Base-by-base conservation (phyloP, 2,888 invertebrate species). In the Cheilosia vernalis region DNA sequence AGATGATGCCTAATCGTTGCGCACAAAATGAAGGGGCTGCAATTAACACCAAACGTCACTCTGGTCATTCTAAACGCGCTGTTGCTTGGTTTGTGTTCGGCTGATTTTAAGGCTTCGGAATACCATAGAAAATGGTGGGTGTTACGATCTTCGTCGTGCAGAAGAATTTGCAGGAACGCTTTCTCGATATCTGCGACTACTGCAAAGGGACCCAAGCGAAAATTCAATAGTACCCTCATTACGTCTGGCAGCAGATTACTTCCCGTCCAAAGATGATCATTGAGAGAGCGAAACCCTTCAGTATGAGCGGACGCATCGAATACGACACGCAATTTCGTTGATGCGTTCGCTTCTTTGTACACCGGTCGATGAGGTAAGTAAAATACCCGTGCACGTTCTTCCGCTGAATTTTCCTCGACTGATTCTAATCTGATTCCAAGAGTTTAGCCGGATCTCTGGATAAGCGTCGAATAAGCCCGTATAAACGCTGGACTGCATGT, bases 201-300 rank as follows among this genome's bases (percentile, higher is more conserved):
- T 0, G 60, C 66, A 53, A 58, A 21, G 4, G 24, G 53, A 0
- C 72, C 72, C 2, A 72, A 61, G 4, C 66, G 63, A 49, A 76
- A 78, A 19, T 78, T 69, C 0, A 78, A 40, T 0, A 58, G 13
- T 10, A 63, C n/a, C 6, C 33, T 42, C 13, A 79, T 3, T 5
- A 79, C 64, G 10, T 79, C 72, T 13, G 79, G 79, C 19, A 79
- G 30, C 58, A 78, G 30, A 19, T 78, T 78, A 19, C 55, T 56
- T 42, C 69, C 78, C 10, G 55, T 56, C 44, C 27, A 70, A 24
- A 79, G 51, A n/a, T 72, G 72, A 66, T 79, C 66, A 27, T 79
- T 79, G 0, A 78, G 56, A 4, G 69, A 78, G 0, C 27, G 10
- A 3, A 10, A 10, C 4, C 27, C 69, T 7, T 67, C 61, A n/a